phyloP scores from a whole-genome alignment of 2,113 vertebrate species.

The Pygoscelis antarcticus region DNA sequence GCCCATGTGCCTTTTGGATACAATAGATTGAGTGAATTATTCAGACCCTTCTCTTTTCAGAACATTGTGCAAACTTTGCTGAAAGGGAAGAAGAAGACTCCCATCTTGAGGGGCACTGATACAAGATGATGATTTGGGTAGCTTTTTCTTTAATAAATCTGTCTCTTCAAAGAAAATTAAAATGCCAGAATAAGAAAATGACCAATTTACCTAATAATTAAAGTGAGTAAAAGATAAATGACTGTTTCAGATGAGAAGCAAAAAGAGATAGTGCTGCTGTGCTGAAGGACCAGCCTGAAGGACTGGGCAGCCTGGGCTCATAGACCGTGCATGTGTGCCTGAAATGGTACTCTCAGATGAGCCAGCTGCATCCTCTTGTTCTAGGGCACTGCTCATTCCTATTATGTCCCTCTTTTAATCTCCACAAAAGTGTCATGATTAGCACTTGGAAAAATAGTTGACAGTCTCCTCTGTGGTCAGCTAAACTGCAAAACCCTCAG shows the following conservation, averaged over 20 bases:
- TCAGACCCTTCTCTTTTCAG: not conserved
- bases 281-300: not conserved
- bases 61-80: not conserved
- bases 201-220: not conserved
- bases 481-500: conserved; percentile 9
- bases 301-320: not conserved
- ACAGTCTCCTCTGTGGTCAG: conserved; percentile 12
- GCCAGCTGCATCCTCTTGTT: not conserved
- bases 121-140: not conserved
- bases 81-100: not conserved
- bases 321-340: not conserved
- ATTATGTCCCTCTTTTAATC: conserved; percentile 17
- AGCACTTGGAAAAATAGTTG: conserved; percentile 35
- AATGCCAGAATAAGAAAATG: conserved; percentile 35
- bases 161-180: not conserved
- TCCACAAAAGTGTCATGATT: conserved; percentile 43
- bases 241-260: not conserved
- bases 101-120: not conserved
- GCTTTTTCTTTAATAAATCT: conserved; percentile 44
- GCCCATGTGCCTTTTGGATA: not conserved
- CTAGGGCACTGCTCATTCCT: not conserved
- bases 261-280: not conserved
- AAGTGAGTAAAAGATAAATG: conserved; percentile 17
- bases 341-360: not conserved
- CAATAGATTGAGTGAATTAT: not conserved